Evolutionary conservation across 2,888 invertebrate genomes (phyloP).

Genomic region (Trichogramma evanescens): DNA sequence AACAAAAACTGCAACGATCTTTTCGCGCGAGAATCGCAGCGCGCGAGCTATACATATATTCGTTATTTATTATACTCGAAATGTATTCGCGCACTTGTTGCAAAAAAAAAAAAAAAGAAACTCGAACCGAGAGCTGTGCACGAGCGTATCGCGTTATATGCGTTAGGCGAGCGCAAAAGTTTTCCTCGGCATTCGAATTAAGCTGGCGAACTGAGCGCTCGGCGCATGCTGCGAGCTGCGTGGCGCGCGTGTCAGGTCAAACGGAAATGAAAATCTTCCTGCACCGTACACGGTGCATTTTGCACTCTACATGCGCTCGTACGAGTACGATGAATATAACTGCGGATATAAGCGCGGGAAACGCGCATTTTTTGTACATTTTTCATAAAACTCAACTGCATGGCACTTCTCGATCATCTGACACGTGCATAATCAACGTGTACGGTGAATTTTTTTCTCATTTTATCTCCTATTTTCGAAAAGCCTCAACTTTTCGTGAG

Average conservation of each 20-base stretch:
- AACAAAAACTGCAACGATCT: too few species aligned
- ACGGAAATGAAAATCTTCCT: slow-evolving; percentile 31
- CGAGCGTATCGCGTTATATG: neutral
- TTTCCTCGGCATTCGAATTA: too few species aligned
- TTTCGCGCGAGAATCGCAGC: too few species aligned
- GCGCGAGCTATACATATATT: too few species aligned
- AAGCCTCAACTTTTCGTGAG: neutral
- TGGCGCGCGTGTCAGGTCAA: slow-evolving; percentile 24
- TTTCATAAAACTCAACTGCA: slow-evolving; percentile 3
- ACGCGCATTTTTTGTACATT: too few species aligned
- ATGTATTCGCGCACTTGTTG: too few species aligned
- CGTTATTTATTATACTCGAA: too few species aligned
- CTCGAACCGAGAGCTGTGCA: neutral
- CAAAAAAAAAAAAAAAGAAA: neutral
- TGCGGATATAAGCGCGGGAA: too few species aligned
- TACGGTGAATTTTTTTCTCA: neutral
- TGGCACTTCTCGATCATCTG: slow-evolving; percentile 35
- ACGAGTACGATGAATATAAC: slow-evolving; percentile 1
- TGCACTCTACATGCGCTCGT: slow-evolving; percentile 13
- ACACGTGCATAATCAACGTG: slow-evolving; percentile 39
- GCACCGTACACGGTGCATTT: neutral
- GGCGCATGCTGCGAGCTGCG: too few species aligned
- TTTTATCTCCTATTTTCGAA: slow-evolving; percentile 5
- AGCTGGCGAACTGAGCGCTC: too few species aligned
- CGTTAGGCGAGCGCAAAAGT: neutral